Base-by-base conservation (phyloP, 53 echinoderm and acorn worm species). In the Apostichopus leukothele region DNA sequence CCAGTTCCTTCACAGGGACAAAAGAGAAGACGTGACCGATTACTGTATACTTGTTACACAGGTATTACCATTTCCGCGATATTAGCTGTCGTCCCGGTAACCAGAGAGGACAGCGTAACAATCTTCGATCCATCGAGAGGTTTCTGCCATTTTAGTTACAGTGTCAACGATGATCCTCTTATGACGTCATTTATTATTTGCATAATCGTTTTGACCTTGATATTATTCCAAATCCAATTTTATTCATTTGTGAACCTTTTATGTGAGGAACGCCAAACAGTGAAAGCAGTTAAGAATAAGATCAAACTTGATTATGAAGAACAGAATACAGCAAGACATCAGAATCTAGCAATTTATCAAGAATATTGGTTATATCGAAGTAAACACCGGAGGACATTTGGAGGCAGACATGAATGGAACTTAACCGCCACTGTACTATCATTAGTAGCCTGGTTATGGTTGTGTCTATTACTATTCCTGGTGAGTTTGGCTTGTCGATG, bases 141-240 rank as follows among this genome's bases (percentile, higher is more conserved):
- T 61, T 90, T 76, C 79, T 92, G 92, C 60, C 90, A 90, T 23
- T 78, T 92, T 53, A 74, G 86, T 73, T 90, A 77, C 67, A 86
- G 5, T 84, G 14, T 61, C 3, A 57, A 59, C 22, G 60, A 21
- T 84, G 84, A 84, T 14, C 19, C 63, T n/a, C 8, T 84, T 18
- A 84, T 84, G 84, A 84, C 84, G 60, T 84, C 63, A 5, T 84
- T 84, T 54, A 68, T 76, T 53, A 52, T 92, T 12, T 63, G 59
- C n/a, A 50, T 90, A 9, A 50, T 90, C 53, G n/a, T 86, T 8
- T 1, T 59, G 53, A 86, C 78, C 12, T 71, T 75, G 71, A 53
- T 86, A 19, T 57, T 92, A 21, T 78, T 92, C 14, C 92, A 92
- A 68, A 55, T 90, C 51, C 61, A 75, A 23, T 53, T 86, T 0